These are phyloP conservation scores for Sylvilagus floridanus DNA, from an alignment of 2,797 vertebrate species.

Conservation along the genomic window DNA sequence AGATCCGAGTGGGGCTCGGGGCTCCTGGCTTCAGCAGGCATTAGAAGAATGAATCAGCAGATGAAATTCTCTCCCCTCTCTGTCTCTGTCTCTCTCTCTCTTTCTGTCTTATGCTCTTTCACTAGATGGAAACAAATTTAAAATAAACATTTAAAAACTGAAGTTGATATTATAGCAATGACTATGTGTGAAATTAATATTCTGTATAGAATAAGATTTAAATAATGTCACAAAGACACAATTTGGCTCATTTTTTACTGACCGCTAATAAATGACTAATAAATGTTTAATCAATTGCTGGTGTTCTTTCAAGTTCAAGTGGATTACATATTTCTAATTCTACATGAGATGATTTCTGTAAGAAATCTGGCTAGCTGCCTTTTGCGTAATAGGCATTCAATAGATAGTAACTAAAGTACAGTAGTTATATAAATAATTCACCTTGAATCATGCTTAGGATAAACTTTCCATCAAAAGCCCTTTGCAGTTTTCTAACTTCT, in stretches of 20 bases:
- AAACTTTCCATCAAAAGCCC: background rate
- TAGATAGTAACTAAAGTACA: background rate
- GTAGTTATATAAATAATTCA: constrained; percentile 7
- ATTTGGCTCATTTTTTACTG: background rate
- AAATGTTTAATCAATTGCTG: background rate
- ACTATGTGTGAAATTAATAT: background rate
- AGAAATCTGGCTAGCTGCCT: background rate
- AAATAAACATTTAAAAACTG: background rate
- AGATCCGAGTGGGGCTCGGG: too few relatives aligned
- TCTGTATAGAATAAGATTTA: constrained; percentile 18
- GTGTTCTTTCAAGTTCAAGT: constrained; percentile 1
- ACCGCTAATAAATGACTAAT: background rate
- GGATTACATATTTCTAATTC: background rate
- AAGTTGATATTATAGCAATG: background rate
- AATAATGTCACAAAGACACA: background rate
- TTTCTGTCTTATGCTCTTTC: too few relatives aligned
- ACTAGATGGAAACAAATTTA: too few relatives aligned
- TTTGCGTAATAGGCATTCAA: background rate
- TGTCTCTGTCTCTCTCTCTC: too few relatives aligned
- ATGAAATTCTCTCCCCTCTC: too few relatives aligned
- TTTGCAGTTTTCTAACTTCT: background rate
- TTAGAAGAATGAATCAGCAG: too few relatives aligned
- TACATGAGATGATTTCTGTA: background rate
- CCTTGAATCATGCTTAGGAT: background rate
- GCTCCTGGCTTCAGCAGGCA: too few relatives aligned